Evolutionary conservation across 1,140 invertebrate genomes (phyloP).

Genomic region (Drosophila repleta): DNA sequence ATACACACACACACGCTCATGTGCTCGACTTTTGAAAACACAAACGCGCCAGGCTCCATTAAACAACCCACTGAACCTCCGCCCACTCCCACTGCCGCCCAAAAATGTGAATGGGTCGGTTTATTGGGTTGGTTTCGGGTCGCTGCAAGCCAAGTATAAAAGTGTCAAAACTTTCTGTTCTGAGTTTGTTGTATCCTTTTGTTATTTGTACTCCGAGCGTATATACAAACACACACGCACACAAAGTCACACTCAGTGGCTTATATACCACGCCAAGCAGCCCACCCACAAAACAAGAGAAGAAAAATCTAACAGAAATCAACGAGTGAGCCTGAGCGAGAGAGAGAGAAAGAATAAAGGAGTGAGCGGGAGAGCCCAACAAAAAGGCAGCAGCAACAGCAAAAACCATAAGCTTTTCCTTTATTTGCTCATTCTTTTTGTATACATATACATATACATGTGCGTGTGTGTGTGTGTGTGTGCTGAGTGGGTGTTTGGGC

Average conservation of each 20-base stretch:
- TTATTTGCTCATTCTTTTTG: conserved; percentile 22
- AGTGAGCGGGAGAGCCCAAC: conserved; percentile 30
- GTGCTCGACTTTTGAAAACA: conserved; percentile 59
- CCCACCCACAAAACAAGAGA: background rate
- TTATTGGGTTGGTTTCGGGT: conserved; percentile 56
- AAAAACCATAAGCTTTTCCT: conserved; percentile 70
- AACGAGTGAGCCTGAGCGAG: conserved; percentile 10
- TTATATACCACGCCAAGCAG: conserved; percentile 22
- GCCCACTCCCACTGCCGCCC: background rate
- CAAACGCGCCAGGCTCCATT: conserved; percentile 72
- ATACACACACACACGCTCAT: conserved; percentile 31
- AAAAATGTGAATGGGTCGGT: conserved; percentile 11
- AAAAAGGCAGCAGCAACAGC: conserved; percentile 44
- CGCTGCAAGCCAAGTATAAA: conserved; percentile 76
- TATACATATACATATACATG: conserved; percentile 6
- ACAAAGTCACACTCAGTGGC: conserved; percentile 4
- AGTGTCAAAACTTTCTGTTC: conserved; percentile 79
- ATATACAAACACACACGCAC: conserved; percentile 33
- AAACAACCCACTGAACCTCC: conserved; percentile 55
- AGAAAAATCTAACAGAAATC: conserved; percentile 30
- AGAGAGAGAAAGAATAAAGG: conserved; percentile 8
- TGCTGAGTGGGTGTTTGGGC: conserved; percentile 5
- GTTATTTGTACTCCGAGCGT: conserved; percentile 50
- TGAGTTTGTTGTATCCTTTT: conserved; percentile 76
- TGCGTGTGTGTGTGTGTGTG: conserved; percentile 11